Evolutionary conservation across 2,113 vertebrate genomes (phyloP), one percentile per base, ranked within the genome.

Genomic region (Phrynosoma blainvillii): DNA sequence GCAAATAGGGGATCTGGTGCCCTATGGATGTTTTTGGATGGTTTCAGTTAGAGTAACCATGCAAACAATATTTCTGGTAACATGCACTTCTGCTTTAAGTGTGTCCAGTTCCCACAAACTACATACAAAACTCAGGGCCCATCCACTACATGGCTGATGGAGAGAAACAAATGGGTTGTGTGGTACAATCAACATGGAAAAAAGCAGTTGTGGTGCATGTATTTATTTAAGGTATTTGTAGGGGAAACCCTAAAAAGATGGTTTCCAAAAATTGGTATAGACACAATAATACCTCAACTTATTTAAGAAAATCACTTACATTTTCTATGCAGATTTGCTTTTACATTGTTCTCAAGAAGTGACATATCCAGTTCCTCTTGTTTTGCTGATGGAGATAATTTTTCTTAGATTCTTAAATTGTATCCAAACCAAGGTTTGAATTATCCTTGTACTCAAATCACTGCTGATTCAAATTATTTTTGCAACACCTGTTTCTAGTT

Each of bases 381-480:
- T 77, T 77, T 52, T 77, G 56, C 23, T 65, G 54, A 77, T 21
- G 59, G 75, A 77, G 77, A 77, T 23, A 4, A 4, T 73, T 73
- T 66, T 13, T 74, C 30, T 85, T 83, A 36, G 16, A 54, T 70
- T n/a, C 16, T 36, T 36, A 36, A 8, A 54, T 70, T n/a, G 27
- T 30, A 71, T 66, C 36, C 62, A 78, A 77, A 66, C 36, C 40
- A 65, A 32, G n/a, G 54, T 62, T 62, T 62, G 5, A 79, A 86
- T 86, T 68, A 12, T 32, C 32, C 52, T 71, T 80, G 76, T 52
- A 16, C 54, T 73, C 2, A 23, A 70, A 59, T 59, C 82, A 52
- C 89, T 79, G 74, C 73, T 68, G 54, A 54, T n/a, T 42, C 88
- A 86, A 68, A 85, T 12, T 0, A 80, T 89, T 73, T 74, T 40